Evolutionary conservation across 2,113 vertebrate species (phyloP).

Genomic region (Dipodomys merriami): DNA sequence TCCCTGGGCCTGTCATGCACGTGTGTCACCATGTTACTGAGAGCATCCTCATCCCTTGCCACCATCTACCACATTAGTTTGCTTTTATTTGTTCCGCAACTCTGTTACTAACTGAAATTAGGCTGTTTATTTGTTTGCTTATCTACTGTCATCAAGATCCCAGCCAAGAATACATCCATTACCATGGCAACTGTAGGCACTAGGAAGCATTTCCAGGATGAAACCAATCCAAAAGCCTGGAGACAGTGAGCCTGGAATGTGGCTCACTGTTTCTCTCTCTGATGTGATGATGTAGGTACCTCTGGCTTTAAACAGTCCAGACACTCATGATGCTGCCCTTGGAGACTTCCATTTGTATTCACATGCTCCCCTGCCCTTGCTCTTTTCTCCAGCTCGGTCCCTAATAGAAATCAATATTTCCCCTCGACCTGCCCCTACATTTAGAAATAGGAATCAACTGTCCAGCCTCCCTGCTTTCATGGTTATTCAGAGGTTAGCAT

Average conservation of each 20-base stretch:
- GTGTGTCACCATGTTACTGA: neutral
- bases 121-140: constrained; percentile 41
- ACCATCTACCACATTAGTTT: neutral
- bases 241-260: neutral
- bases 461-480: neutral
- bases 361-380: neutral
- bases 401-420: constrained; percentile 63
- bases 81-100: neutral
- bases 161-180: constrained; percentile 38
- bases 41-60: neutral
- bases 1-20: neutral
- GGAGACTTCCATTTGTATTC: constrained; percentile 44
- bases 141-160: constrained; percentile 30
- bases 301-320: neutral
- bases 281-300: neutral
- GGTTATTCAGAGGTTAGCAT: neutral
- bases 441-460: neutral
- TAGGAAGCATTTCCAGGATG: neutral
- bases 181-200: constrained; percentile 52
- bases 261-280: neutral
- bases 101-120: neutral
- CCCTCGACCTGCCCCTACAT: constrained; percentile 8
- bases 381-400: constrained; percentile 54
- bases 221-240: constrained; percentile 4
- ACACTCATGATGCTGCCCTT: neutral